Evolutionary conservation across 64 coral and sea anemone species (phyloP).

Genomic region (Anthopleura sola): DNA sequence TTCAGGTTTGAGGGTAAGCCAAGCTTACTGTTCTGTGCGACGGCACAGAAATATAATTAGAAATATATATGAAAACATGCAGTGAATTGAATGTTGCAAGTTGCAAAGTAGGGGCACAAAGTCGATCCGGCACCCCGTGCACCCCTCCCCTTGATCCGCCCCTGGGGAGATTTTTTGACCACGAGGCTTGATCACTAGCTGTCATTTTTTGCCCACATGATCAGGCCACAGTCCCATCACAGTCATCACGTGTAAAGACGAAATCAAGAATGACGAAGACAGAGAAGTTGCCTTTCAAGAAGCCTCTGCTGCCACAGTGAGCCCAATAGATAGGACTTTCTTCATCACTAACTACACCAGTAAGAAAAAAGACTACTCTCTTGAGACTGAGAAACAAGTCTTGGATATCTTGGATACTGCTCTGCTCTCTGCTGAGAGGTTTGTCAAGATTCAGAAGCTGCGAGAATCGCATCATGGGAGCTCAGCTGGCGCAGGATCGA

Average conservation of each 20-base stretch:
- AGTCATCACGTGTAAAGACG: constrained; percentile 72
- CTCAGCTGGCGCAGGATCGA: background rate
- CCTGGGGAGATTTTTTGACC: too few species aligned
- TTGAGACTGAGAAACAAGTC: constrained; percentile 41
- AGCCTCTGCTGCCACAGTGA: constrained; percentile 45
- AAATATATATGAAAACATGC: too few species aligned
- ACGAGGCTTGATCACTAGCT: too few species aligned
- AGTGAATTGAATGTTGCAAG: too few species aligned
- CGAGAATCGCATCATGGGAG: constrained; percentile 45
- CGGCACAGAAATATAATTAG: too few species aligned
- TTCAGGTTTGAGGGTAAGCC: constrained; percentile 55
- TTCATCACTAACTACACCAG: constrained; percentile 79
- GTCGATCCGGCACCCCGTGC: too few species aligned
- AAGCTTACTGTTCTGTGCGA: too few species aligned
- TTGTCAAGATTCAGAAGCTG: constrained; percentile 67
- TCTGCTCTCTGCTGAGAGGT: constrained; percentile 71
- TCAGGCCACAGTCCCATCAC: constrained; percentile 83
- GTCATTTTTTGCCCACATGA: too few species aligned
- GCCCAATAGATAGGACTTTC: constrained; percentile 63
- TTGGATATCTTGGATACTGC: constrained; percentile 70
- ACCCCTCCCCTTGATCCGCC: too few species aligned
- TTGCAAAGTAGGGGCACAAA: too few species aligned
- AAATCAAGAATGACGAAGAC: constrained; percentile 38
- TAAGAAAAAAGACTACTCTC: constrained; percentile 12
- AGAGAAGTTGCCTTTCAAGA: constrained; percentile 29